Conservation (phyloP, 2,797 vertebrate species). For the Acrossocheilus wenchowensis region DNA sequence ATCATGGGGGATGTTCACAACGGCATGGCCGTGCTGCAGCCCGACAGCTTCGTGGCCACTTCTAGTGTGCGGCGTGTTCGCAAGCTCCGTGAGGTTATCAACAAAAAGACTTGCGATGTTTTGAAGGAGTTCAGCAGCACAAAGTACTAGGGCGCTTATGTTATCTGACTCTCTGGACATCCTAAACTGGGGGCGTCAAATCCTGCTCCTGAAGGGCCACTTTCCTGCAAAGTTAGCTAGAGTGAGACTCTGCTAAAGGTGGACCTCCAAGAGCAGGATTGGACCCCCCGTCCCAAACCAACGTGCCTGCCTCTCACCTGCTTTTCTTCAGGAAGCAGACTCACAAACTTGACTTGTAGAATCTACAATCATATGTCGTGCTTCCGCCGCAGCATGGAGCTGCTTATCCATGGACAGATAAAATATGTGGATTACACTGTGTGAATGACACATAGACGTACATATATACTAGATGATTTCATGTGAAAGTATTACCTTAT, state of each 20-base stretch:
- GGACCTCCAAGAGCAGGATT: not conserved
- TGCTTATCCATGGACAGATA: slow-evolving; percentile 1
- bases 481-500: slow-evolving; percentile 32
- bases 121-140: slow-evolving; percentile 89
- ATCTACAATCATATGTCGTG: slow-evolving; percentile 12
- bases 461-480: slow-evolving; percentile 18
- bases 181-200: slow-evolving; percentile 1
- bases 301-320: slow-evolving; percentile 24
- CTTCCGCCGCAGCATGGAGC: not conserved
- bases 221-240: slow-evolving; percentile 3
- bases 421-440: slow-evolving; percentile 10
- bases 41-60: slow-evolving; percentile 90
- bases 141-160: slow-evolving; percentile 72
- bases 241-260: not conserved
- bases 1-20: slow-evolving; percentile 97
- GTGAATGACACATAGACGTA: not conserved
- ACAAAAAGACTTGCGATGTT: slow-evolving; percentile 95
- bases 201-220: not conserved
- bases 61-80: slow-evolving; percentile 86
- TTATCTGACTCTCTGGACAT: slow-evolving; percentile 22
- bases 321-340: not conserved
- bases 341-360: slow-evolving; percentile 10
- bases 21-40: slow-evolving; percentile 93
- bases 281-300: not conserved
- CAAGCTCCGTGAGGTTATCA: slow-evolving; percentile 90